A percentile compares a stretch with the other conserved stretches of the same genome.
Evolutionary conservation across 2,888 invertebrate species (phyloP).

Genomic region (Drosophila yooni): DNA sequence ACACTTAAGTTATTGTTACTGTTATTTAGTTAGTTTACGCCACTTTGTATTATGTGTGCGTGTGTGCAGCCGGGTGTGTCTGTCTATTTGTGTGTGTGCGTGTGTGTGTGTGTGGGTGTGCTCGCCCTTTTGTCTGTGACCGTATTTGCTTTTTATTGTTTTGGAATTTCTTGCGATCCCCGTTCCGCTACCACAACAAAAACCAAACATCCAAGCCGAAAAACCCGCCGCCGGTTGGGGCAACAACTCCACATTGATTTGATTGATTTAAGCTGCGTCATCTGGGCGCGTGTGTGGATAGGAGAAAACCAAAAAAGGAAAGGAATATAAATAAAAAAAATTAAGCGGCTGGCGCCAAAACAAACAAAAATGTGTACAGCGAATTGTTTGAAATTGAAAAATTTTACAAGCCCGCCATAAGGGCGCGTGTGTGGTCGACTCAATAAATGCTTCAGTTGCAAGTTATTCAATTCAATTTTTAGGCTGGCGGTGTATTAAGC

Average conservation of each 20-base stretch:
- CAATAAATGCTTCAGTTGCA: slow-evolving; percentile 27
- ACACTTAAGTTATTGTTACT: slow-evolving; percentile 81
- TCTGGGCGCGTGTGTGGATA: slow-evolving; percentile 60
- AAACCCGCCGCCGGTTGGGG: slow-evolving; percentile 25
- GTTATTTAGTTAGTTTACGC: slow-evolving; percentile 80
- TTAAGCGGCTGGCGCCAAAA: slow-evolving; percentile 53
- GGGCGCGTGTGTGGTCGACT: slow-evolving; percentile 3
- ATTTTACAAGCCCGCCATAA: slow-evolving; percentile 15
- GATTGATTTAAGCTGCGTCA: slow-evolving; percentile 78
- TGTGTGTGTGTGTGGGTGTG: slow-evolving; percentile 24
- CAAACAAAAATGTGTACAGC: slow-evolving; percentile 55
- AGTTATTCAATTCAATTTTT: slow-evolving; percentile 22
- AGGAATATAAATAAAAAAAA: slow-evolving; percentile 10
- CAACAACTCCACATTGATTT: slow-evolving; percentile 76
- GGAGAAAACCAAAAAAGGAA: slow-evolving; percentile 28
- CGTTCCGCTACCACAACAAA: slow-evolving; percentile 48
- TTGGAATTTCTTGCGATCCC: slow-evolving; percentile 68
- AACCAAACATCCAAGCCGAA: slow-evolving; percentile 40
- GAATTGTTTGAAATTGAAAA: slow-evolving; percentile 65
- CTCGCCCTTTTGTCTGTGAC: slow-evolving; percentile 68
- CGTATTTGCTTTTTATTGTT: slow-evolving; percentile 74
- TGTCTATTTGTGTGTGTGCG: slow-evolving; percentile 13
- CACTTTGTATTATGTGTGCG: slow-evolving; percentile 65
- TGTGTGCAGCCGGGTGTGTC: not conserved
- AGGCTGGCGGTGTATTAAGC: not conserved